Percentiles rank a stretch among this genome's conserved stretches.
Conservation (phyloP, 2,113 vertebrate genomes). For the Nothobranchius furzeri region DNA sequence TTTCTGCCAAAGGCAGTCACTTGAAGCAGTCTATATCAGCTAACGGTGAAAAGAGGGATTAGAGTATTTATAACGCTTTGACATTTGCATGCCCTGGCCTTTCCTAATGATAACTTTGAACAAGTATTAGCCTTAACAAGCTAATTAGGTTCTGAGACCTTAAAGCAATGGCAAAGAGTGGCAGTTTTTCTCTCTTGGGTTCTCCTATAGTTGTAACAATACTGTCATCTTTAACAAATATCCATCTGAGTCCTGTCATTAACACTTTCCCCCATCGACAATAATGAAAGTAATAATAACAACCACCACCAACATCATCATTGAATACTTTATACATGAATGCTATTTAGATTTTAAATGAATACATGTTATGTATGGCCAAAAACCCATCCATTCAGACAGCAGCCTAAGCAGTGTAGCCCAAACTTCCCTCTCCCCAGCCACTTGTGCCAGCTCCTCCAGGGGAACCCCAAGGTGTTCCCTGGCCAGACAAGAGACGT, state of each 20-base stretch:
- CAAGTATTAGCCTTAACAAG: neutral
- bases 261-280: neutral
- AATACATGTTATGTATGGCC: no score
- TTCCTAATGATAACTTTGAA: neutral
- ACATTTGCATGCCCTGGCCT: neutral
- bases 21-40: neutral
- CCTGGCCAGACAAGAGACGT: no score
- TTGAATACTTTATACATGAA: no score
- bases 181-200: neutral
- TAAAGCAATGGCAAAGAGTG: neutral
- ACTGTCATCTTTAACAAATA: neutral
- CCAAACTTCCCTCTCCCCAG: no score
- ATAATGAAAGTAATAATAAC: no score
- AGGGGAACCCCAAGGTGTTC: no score
- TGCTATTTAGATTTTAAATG: no score
- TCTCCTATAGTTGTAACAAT: neutral
- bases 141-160: slow-evolving; percentile 6
- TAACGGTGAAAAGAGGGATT: neutral
- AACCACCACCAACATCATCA: no score
- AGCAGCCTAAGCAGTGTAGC: no score
- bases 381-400: no score
- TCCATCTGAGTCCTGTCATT: neutral
- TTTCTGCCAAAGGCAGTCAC: neutral
- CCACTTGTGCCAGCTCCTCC: no score
- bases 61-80: neutral